Evolutionary conservation across 2,113 vertebrate genomes (phyloP), one percentile per base, ranked within the genome.

Genomic region (Halichoerus grypus): DNA sequence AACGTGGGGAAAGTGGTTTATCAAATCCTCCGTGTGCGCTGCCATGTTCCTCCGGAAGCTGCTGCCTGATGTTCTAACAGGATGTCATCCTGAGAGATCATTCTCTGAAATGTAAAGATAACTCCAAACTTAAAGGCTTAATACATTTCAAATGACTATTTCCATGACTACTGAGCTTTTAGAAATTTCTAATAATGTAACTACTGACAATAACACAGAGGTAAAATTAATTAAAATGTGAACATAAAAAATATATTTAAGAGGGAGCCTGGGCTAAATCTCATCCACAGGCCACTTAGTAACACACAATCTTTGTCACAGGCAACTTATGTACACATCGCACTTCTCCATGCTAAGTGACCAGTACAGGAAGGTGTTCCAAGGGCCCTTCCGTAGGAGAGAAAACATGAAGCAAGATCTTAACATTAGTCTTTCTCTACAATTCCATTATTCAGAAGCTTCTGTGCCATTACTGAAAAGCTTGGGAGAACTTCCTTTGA

Each of bases 11-110:
- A 36, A 57, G 65, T 7, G 11, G 33, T 33, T 65, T 67, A 90
- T 39, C 26, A 42, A 39, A 42, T 28, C 57, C 13, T 90, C 15
- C 31, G 7, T 11, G 10, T 33, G 10, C 57, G 67, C 12, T 5
- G 72, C 72, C 80, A 0, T 26, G 53, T 22, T 82, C 89, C 13
- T 1, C 97, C 95, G 95, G 98, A 96, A 53, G 71, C 2, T 51
- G 16, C 65, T 90, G 63, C 39, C 31, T 71, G 79, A 26, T 16
- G 18, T 42, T 71, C 10, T 12, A 31, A 61, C 15, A 49, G 76
- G 63, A 87, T 59, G 39, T 12, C 14, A 61, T 24, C 28, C 46
- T 46, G 55, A 51, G 76, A 63, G 33, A 59, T 11, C 63, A 49
- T 71, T 80, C 79, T 61, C 36, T 39, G 49, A 90, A 31, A 76